Conservation (phyloP, 1,140 invertebrate genomes). For the Colletes latitarsis region DNA sequence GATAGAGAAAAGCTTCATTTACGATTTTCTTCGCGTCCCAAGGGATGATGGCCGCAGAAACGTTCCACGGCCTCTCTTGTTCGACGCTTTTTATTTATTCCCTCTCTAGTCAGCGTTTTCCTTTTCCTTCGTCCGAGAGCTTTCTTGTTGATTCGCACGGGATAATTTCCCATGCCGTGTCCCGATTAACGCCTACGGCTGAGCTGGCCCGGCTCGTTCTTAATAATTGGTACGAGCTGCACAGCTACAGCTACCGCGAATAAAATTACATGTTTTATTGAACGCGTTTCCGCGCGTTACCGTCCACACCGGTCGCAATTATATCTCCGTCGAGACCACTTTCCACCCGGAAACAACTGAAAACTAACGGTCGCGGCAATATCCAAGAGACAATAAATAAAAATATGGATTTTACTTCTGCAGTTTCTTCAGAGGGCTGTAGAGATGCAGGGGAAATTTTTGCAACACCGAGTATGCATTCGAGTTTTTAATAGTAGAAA, state of each 20-base stretch:
- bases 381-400: too few relatives aligned
- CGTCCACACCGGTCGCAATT: not conserved
- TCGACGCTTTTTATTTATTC: not conserved
- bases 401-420: too few relatives aligned
- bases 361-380: too few relatives aligned
- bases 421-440: too few relatives aligned
- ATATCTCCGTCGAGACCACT: not conserved
- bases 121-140: too few relatives aligned
- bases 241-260: slow-evolving; percentile 1
- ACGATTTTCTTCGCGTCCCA: slow-evolving; percentile 40
- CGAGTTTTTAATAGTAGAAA: too few relatives aligned
- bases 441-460: too few relatives aligned
- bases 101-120: not conserved
- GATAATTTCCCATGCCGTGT: slow-evolving; percentile 5
- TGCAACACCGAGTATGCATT: too few relatives aligned
- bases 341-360: not conserved
- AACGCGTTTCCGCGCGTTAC: not conserved
- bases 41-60: not conserved
- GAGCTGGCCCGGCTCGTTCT: not conserved
- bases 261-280: slow-evolving; percentile 9
- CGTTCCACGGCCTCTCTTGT: slow-evolving; percentile 13
- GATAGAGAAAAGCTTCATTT: slow-evolving; percentile 54
- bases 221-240: slow-evolving; percentile 2
- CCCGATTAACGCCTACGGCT: not conserved
- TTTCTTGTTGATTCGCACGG: not conserved